Percentiles rank a stretch among this genome's conserved stretches.
Conservation (phyloP, 2,113 vertebrate genomes). For the Lepus timidus region DNA sequence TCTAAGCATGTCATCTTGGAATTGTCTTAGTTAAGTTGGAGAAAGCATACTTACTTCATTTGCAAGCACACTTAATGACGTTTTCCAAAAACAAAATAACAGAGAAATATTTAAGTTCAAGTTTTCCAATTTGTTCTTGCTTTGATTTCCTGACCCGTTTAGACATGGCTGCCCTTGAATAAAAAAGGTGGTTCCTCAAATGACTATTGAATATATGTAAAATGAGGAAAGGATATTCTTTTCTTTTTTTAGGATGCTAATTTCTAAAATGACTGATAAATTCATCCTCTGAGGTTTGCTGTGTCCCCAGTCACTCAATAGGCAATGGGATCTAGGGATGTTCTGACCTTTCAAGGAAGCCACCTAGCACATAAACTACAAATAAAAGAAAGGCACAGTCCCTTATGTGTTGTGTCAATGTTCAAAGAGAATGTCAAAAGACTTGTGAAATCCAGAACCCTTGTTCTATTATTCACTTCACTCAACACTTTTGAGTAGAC, state of each 20-base stretch:
- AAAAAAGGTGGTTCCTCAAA: neutral
- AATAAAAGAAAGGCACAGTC: conserved; percentile 31
- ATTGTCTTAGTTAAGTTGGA: neutral
- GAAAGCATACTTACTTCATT: neutral
- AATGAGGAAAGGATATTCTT: neutral
- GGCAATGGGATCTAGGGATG: neutral
- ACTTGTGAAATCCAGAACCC: conserved; percentile 18
- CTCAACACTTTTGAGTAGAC: conserved; percentile 13
- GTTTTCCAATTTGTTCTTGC: neutral
- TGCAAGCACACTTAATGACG: neutral
- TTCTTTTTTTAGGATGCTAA: neutral
- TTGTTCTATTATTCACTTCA: conserved; percentile 55
- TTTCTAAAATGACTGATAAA: neutral
- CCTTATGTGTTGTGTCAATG: neutral
- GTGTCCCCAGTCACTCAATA: neutral
- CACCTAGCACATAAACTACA: conserved; percentile 31
- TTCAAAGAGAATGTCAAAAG: conserved; percentile 56
- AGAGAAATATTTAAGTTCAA: neutral
- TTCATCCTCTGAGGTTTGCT: neutral
- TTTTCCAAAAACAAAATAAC: neutral
- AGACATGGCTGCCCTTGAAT: neutral
- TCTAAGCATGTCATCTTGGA: neutral
- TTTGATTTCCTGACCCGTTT: neutral
- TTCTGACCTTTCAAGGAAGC: conserved; percentile 52
- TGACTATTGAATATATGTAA: neutral